Evolutionary conservation across 1,140 invertebrate species (phyloP).

Genomic region (Sweltsa coloradensis): DNA sequence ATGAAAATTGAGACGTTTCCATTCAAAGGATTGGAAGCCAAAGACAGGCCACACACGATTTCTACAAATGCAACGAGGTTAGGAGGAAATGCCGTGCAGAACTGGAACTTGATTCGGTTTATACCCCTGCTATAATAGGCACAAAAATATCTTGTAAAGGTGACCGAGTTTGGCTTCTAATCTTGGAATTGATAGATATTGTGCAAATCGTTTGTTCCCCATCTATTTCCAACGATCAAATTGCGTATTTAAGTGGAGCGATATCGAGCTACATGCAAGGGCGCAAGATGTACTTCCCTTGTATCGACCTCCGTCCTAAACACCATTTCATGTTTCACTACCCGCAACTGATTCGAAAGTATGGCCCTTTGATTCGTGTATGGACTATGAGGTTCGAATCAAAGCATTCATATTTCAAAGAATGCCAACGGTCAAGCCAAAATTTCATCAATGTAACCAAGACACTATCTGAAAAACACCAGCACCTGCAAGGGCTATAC

Average conservation of each 20-base stretch:
- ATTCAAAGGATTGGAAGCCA: not conserved
- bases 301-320: slow-evolving; percentile 3
- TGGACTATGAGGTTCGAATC: slow-evolving; percentile 16
- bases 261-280: not conserved
- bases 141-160: slow-evolving; percentile 3
- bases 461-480: slow-evolving; percentile 6
- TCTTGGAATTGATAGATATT: not conserved
- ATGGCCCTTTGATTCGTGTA: slow-evolving; percentile 13
- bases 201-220: slow-evolving; percentile 8
- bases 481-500: no score
- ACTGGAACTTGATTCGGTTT: not conserved
- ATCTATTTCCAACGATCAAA: not conserved
- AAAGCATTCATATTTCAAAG: slow-evolving; percentile 17
- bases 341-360: slow-evolving; percentile 12
- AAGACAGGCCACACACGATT: not conserved
- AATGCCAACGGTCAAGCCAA: slow-evolving; percentile 12
- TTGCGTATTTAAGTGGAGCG: not conserved
- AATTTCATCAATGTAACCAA: slow-evolving; percentile 15
- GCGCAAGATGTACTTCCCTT: slow-evolving; percentile 4
- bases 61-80: not conserved
- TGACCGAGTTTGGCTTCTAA: slow-evolving; percentile 5
- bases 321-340: slow-evolving; percentile 11
- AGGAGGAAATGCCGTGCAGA: slow-evolving; percentile 1
- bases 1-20: slow-evolving; percentile 6
- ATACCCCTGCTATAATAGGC: slow-evolving; percentile 1